These are phyloP conservation scores for Onthophagus sagittarius DNA, from an alignment of 2,888 invertebrate species.

Conservation along the genomic window DNA sequence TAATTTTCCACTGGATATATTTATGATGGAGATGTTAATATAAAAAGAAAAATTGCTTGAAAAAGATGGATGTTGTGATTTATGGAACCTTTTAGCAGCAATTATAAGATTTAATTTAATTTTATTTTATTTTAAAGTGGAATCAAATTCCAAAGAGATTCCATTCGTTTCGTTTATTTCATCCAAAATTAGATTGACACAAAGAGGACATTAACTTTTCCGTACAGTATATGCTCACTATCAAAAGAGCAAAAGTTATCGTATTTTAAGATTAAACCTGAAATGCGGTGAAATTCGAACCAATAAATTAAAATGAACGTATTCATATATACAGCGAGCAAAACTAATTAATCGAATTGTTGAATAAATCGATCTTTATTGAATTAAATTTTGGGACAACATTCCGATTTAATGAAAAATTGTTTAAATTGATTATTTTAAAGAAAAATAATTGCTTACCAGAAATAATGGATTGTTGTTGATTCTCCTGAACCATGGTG, in stretches of 20 bases:
- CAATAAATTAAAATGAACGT: not conserved
- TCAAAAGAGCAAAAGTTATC: not conserved
- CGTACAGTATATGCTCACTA: not conserved
- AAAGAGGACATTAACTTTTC: not conserved
- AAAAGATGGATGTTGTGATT: not conserved
- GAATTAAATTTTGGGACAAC: not conserved
- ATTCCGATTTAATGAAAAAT: no score
- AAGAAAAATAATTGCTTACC: conserved; percentile 52
- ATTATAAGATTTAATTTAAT: not conserved
- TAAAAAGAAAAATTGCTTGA: not conserved
- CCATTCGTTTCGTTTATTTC: not conserved
- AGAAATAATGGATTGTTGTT: conserved; percentile 44
- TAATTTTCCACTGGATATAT: not conserved
- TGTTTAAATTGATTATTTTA: no score
- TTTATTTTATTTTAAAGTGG: not conserved
- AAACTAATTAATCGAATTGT: not conserved
- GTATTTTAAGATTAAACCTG: not conserved
- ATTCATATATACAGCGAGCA: not conserved
- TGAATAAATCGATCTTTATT: not conserved
- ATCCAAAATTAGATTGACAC: not conserved
- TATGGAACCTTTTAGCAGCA: no score
- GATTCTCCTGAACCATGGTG: conserved; percentile 79
- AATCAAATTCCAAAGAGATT: not conserved
- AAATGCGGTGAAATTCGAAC: not conserved
- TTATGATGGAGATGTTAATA: not conserved